A percentile compares a stretch with the other conserved stretches of the same genome.
Conservation (phyloP, 2,888 invertebrate species). For the Melanargia galathea region DNA sequence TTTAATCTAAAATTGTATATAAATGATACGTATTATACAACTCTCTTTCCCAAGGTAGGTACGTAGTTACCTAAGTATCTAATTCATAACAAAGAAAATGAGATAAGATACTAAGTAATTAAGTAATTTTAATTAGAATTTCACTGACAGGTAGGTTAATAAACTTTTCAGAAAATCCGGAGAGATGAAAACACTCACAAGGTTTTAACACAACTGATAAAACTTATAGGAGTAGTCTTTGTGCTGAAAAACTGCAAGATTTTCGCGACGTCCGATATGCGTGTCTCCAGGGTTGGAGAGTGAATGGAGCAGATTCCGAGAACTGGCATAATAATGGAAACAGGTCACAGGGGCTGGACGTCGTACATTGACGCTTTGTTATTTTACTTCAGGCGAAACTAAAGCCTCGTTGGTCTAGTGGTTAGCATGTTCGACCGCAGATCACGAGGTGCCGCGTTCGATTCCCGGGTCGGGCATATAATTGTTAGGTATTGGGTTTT, state of each 20-base stretch:
- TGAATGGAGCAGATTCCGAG: conserved; percentile 36
- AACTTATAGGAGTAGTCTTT: background rate
- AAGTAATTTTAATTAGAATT: background rate
- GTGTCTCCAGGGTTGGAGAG: conserved; percentile 29
- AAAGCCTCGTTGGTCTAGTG: too few relatives aligned
- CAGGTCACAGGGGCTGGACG: conserved; percentile 29
- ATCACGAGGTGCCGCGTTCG: too few relatives aligned
- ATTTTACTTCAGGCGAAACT: background rate
- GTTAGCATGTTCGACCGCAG: too few relatives aligned
- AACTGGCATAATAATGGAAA: conserved; percentile 29
- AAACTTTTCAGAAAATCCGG: background rate
- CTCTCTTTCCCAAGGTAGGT: too few relatives aligned
- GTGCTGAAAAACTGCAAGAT: conserved; percentile 26
- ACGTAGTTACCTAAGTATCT: too few relatives aligned
- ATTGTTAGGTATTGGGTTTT: too few relatives aligned
- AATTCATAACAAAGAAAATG: too few relatives aligned
- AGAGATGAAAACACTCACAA: background rate
- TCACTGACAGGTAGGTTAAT: background rate
- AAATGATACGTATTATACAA: too few relatives aligned
- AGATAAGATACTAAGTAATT: background rate
- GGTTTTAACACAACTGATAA: background rate
- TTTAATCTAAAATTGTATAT: too few relatives aligned
- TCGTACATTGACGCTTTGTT: conserved; percentile 50
- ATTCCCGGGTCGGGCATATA: too few relatives aligned
- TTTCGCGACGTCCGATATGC: conserved; percentile 39